Percentiles rank a stretch among this genome's conserved stretches.
These are phyloP conservation scores for Sisyra nigra DNA, from an alignment of 2,888 invertebrate species.

Conservation along the genomic window DNA sequence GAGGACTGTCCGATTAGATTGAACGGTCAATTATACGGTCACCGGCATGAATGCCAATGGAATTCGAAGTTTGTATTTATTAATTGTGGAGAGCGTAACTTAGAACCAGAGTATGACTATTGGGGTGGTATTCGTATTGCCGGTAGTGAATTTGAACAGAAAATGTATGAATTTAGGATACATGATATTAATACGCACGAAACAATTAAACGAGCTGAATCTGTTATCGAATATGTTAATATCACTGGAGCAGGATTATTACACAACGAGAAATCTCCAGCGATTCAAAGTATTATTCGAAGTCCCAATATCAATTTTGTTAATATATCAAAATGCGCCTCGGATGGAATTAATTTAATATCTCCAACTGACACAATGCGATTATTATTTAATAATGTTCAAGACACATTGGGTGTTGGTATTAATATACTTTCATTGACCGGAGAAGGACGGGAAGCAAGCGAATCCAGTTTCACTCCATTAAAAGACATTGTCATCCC, in stretches of 20 bases:
- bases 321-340: constrained; percentile 68
- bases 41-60: constrained; percentile 74
- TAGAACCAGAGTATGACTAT: constrained; percentile 49
- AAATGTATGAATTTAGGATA: constrained; percentile 61
- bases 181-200: constrained; percentile 70
- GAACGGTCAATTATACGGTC: constrained; percentile 79
- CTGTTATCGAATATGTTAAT: constrained; percentile 61
- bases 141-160: constrained; percentile 76
- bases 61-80: constrained; percentile 86
- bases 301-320: constrained; percentile 70
- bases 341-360: constrained; percentile 83
- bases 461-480: constrained; percentile 78
- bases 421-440: constrained; percentile 79
- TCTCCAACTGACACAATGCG: constrained; percentile 73
- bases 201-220: constrained; percentile 49
- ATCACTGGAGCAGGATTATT: constrained; percentile 88
- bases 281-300: constrained; percentile 77
- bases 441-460: constrained; percentile 80
- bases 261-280: constrained; percentile 88
- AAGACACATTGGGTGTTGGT: constrained; percentile 77
- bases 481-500: constrained; percentile 68
- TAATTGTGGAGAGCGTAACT: constrained; percentile 64
- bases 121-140: constrained; percentile 97
- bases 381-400: constrained; percentile 56
- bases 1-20: constrained; percentile 77